Conservation (phyloP, 2,888 invertebrate genomes). For the Agapostemon virescens region DNA sequence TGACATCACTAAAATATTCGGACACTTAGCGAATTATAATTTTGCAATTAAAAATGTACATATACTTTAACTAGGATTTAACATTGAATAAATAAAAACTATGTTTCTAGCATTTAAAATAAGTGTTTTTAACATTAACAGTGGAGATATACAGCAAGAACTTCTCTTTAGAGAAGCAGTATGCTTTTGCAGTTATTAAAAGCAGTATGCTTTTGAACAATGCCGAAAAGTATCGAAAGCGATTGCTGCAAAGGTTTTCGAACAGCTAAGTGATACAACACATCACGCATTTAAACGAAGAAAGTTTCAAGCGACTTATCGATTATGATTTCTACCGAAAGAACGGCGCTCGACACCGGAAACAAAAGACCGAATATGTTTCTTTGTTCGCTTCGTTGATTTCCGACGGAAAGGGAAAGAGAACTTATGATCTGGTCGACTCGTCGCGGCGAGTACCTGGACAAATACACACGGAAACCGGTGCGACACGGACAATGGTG, state of each 20-base stretch:
- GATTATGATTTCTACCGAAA: not conserved
- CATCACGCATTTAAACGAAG: constrained; percentile 45
- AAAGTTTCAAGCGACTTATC: constrained; percentile 17
- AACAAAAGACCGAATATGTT: not conserved
- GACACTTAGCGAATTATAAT: too few species aligned
- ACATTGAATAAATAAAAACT: too few species aligned
- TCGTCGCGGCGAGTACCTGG: constrained; percentile 69
- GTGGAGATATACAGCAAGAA: too few species aligned
- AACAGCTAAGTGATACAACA: constrained; percentile 53
- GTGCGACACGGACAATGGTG: constrained; percentile 56
- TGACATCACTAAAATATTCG: too few species aligned
- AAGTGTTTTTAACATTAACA: too few species aligned
- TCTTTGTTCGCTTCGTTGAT: not conserved
- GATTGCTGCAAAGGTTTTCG: constrained; percentile 23
- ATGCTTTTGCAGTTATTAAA: too few species aligned
- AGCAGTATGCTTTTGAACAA: too few species aligned
- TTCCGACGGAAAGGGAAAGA: constrained; percentile 39
- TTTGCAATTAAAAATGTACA: too few species aligned
- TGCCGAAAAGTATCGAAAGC: not conserved
- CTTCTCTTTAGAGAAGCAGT: too few species aligned
- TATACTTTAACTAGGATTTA: too few species aligned
- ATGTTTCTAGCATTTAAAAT: too few species aligned
- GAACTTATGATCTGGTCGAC: constrained; percentile 59
- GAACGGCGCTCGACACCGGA: not conserved
- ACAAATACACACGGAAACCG: constrained; percentile 63